Evolutionary conservation across 1,140 invertebrate species (phyloP), one percentile per base, ranked within the genome.

Genomic region (Solen grandis): DNA sequence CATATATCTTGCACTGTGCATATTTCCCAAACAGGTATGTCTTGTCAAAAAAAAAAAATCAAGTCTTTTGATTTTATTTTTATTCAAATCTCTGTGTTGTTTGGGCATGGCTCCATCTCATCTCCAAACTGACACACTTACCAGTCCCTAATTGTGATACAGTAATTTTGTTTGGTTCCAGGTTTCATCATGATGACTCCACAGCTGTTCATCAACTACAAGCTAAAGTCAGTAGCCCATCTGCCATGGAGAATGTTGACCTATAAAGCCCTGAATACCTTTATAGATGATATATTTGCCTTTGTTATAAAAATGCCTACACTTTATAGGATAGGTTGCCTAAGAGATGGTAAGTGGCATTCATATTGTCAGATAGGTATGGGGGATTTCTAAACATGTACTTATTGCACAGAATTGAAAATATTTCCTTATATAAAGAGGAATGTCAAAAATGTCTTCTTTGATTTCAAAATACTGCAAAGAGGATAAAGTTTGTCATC

Each of bases 111-210:
- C n/a, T n/a, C n/a, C n/a, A n/a, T n/a, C n/a, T n/a, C n/a, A n/a
- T n/a, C n/a, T n/a, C n/a, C n/a, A n/a, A n/a, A n/a, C n/a, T n/a
- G n/a, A n/a, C n/a, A n/a, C n/a, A n/a, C n/a, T n/a, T n/a, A n/a
- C n/a, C n/a, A n/a, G n/a, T n/a, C n/a, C n/a, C n/a, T n/a, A n/a
- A n/a, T n/a, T n/a, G n/a, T n/a, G n/a, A n/a, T n/a, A n/a, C n/a
- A n/a, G n/a, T n/a, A 31, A 35, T 8, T 33, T 41, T 14, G n/a
- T 29, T 75, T 80, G 16, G 85, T 46, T 86, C 19, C 87, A 95
- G 95, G 99, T 70, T 99, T 99, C 89, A 99, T 99, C 65, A 98
- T 99, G 97, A 99, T 99, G 99, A 99, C 98, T 5, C 98, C 99
- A 10, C 98, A 99, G 91, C 92, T 99, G 57, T 99, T 99, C 89